These are phyloP conservation scores for Atherinomorus stipes DNA, from an alignment of 2,113 vertebrate genomes.

Conservation along the genomic window DNA sequence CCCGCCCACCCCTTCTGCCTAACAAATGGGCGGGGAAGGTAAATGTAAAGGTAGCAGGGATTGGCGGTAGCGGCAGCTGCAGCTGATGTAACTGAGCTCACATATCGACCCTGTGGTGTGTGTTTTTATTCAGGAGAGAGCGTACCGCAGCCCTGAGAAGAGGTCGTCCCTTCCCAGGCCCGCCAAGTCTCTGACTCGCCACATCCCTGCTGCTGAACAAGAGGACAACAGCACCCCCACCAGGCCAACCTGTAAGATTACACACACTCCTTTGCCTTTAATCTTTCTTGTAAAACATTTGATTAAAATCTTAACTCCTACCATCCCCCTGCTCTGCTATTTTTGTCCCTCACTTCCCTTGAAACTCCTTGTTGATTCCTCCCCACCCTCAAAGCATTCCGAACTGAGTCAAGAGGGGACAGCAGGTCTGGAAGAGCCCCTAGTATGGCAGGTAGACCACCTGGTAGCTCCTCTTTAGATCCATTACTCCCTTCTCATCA, in stretches of 20 bases:
- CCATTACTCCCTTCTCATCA: constrained; percentile 18
- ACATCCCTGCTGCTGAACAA: constrained; percentile 88
- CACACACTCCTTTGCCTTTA: not conserved
- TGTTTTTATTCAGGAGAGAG: constrained; percentile 84
- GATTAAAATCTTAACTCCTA: constrained; percentile 6
- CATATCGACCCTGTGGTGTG: not conserved
- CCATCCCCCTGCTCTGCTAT: constrained; percentile 11
- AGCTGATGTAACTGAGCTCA: not conserved
- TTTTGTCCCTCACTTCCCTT: not conserved
- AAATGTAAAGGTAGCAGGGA: constrained; percentile 67
- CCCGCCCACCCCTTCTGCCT: constrained; percentile 73
- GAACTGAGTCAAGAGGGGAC: constrained; percentile 73
- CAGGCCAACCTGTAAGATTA: constrained; percentile 89
- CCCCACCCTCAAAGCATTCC: constrained; percentile 69
- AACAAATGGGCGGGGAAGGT: constrained; percentile 86
- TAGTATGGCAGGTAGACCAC: constrained; percentile 77
- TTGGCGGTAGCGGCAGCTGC: not conserved
- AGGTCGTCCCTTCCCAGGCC: constrained; percentile 93
- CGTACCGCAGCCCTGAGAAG: constrained; percentile 91
- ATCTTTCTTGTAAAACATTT: not conserved
- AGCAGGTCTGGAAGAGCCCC: constrained; percentile 73
- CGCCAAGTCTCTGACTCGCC: constrained; percentile 91
- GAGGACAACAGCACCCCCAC: constrained; percentile 88
- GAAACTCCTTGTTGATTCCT: no score
- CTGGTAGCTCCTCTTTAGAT: constrained; percentile 45